Conservation (phyloP, 2,888 invertebrate genomes). For the Drosophila villosipedis region DNA sequence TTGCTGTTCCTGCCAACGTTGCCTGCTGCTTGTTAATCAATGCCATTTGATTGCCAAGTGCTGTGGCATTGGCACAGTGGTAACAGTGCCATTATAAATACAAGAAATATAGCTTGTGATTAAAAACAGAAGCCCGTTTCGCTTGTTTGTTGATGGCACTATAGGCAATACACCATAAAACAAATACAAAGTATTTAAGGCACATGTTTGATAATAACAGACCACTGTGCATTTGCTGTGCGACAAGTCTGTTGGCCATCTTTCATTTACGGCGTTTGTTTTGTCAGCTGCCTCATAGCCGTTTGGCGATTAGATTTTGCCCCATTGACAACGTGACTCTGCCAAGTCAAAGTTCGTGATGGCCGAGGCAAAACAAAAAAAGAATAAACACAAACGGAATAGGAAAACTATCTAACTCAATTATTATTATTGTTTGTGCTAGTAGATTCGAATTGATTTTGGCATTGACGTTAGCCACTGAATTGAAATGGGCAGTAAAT, state of each 20-base stretch:
- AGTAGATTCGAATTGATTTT: conserved; percentile 54
- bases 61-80: conserved; percentile 53
- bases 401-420: conserved; percentile 66
- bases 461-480: conserved; percentile 23
- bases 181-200: not conserved
- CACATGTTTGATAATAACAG: not conserved
- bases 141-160: not conserved
- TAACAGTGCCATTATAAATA: not conserved
- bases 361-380: conserved; percentile 16
- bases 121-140: not conserved
- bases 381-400: conserved; percentile 21
- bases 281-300: conserved; percentile 63
- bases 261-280: conserved; percentile 77
- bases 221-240: conserved; percentile 45
- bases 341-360: conserved; percentile 37
- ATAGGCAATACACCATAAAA: not conserved
- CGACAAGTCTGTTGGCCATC: conserved; percentile 61
- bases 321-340: conserved; percentile 64
- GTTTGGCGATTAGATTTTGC: conserved; percentile 69
- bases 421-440: conserved; percentile 73
- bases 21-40: conserved; percentile 66
- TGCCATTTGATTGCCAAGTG: conserved; percentile 68
- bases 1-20: conserved; percentile 18
- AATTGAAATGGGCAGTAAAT: conserved; percentile 53
- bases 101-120: not conserved